Base-by-base conservation (phyloP, 92 coral and sea anemone species). In the Actinernus sp. region DNA sequence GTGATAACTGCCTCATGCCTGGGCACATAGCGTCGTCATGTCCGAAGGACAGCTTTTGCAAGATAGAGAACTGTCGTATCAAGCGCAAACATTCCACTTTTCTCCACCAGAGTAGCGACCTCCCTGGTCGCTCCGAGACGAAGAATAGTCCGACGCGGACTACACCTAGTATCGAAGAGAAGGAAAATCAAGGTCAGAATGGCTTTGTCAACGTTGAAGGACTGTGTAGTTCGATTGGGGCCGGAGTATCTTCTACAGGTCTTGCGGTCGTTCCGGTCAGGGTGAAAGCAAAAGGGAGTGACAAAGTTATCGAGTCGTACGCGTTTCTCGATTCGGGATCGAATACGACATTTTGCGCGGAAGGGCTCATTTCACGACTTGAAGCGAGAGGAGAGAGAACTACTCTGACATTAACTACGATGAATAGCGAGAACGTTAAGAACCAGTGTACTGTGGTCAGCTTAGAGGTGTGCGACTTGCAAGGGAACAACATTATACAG, bases 1-100 rank as follows among this genome's bases (percentile, higher is more conserved):
- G 88, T 16, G 76, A 80, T 45, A 86, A 86, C 56, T 86, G 92
- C 43, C 73, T 86, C n/a, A 28, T 69, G 63, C 38, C 84, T 24
- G 80, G 75, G 13, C 75, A 86, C 55, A 65, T 80, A 65, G 83
- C 88, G 4, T 61, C 43, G 58, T 31, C 61, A 8, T 80, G 84
- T 49, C 67, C 61, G 14, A 87, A 87, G 34, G 66, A 52, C 30
- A 68, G 81, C 23, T 74, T 62, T 46, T 79, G 83, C 31, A 67
- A 76, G 66, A 55, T 86, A 37, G 54, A 33, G 33, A 75, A 65
- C 4, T 79, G 87, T 25, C 63, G 63, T 41, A 9, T 55, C 36
- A 63, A 73, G 26, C 83, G 65, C 27, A 71, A 81, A 31, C 88
- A 80, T 31, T 73, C 88, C 48, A 67, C 76, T 1, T 66, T 86